Percentiles rank a stretch among this genome's conserved stretches.
Conservation (phyloP, 2,113 vertebrate genomes). For the Uria aalge region DNA sequence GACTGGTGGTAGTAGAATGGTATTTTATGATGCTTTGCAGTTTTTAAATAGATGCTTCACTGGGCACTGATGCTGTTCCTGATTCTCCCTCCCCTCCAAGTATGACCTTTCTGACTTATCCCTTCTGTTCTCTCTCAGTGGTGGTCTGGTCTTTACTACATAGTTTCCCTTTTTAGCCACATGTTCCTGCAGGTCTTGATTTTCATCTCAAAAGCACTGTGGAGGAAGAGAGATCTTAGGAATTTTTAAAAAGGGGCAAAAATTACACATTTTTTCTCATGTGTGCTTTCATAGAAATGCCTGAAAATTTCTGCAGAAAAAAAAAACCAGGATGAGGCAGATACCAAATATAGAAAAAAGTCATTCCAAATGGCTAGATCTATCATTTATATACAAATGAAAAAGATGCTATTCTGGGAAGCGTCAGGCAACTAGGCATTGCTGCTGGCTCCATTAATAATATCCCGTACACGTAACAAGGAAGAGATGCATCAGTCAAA, state of each 20-base stretch:
- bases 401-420: neutral
- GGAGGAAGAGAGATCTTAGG: neutral
- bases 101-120: neutral
- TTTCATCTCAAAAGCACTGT: neutral
- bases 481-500: neutral
- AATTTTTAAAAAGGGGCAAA: neutral
- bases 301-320: neutral
- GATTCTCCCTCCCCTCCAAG: neutral
- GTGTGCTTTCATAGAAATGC: neutral
- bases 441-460: neutral
- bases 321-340: neutral
- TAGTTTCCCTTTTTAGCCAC: neutral
- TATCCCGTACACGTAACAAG: neutral
- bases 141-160: neutral
- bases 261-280: neutral
- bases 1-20: neutral
- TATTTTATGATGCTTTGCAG: neutral
- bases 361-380: neutral
- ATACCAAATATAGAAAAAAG: neutral
- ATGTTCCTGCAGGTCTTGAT: neutral
- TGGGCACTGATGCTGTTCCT: neutral
- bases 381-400: neutral
- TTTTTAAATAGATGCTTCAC: neutral
- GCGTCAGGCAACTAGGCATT: neutral
- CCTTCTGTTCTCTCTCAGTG: neutral